Evolutionary conservation across 2,888 invertebrate genomes (phyloP).

Genomic region (Ctenicera cuprea): DNA sequence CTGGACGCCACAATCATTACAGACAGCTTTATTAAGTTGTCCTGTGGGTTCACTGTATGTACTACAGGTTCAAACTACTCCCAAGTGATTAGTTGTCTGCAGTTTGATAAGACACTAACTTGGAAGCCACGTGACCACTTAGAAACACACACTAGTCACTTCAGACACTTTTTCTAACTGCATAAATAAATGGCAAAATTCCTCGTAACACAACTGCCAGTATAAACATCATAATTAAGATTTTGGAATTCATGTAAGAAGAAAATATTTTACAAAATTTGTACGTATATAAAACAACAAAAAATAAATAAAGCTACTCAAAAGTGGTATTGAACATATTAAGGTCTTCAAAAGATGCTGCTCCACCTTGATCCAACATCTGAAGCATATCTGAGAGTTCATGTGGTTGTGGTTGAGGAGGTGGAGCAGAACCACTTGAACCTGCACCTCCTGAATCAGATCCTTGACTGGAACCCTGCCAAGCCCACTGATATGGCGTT

Average conservation of each 20-base stretch:
- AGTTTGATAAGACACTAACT: conserved; percentile 53
- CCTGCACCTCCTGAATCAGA: conserved; percentile 72
- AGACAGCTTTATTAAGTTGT: conserved; percentile 56
- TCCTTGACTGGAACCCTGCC: conserved; percentile 71
- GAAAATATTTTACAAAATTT: conserved; percentile 60
- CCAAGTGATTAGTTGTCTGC: conserved; percentile 44
- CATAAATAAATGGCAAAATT: conserved; percentile 58
- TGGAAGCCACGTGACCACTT: conserved; percentile 51
- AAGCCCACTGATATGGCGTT: conserved; percentile 70
- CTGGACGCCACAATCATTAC: conserved; percentile 63
- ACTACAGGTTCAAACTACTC: conserved; percentile 46
- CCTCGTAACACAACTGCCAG: conserved; percentile 34
- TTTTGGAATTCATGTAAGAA: conserved; percentile 33
- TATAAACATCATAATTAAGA: conserved; percentile 33
- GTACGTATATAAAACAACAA: conserved; percentile 56
- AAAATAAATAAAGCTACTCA: conserved; percentile 72
- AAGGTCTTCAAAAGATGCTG: conserved; percentile 91
- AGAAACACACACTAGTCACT: conserved; percentile 55
- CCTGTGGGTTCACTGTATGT: conserved; percentile 43
- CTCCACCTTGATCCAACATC: conserved; percentile 90
- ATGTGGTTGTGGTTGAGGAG: conserved; percentile 82
- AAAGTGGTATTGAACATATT: conserved; percentile 92
- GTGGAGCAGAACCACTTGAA: conserved; percentile 75
- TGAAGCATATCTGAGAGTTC: conserved; percentile 95
- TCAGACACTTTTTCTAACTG: conserved; percentile 54